Evolutionary conservation across 1,140 invertebrate genomes (phyloP).

Genomic region (Telenomus remus): DNA sequence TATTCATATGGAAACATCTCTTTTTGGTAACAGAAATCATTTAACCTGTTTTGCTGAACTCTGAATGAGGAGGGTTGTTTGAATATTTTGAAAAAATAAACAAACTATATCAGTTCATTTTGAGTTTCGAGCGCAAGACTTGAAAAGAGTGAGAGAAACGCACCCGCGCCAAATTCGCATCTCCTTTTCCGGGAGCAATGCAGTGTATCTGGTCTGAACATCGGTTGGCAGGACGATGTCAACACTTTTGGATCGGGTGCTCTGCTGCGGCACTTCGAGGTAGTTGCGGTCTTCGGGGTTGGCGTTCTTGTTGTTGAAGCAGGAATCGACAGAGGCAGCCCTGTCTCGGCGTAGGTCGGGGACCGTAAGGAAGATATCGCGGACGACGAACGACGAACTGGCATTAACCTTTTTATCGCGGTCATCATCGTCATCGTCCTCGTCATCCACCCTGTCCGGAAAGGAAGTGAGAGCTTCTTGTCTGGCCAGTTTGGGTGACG

Average conservation of each 20-base stretch:
- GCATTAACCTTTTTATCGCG: conserved; percentile 49
- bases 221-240: conserved; percentile 93
- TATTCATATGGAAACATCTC: no score
- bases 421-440: conserved; percentile 70
- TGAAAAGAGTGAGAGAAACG: conserved; percentile 6
- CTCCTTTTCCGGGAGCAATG: conserved; percentile 75
- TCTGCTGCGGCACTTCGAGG: conserved; percentile 81
- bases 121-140: no score
- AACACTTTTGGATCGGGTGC: conserved; percentile 88
- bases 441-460: conserved; percentile 69
- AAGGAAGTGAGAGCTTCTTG: conserved; percentile 83
- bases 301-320: conserved; percentile 84
- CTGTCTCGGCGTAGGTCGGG: conserved; percentile 87
- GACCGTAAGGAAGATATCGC: conserved; percentile 88
- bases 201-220: conserved; percentile 88
- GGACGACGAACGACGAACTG: conserved; percentile 73
- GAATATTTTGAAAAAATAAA: no score
- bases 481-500: conserved; percentile 74
- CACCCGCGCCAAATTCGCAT: conserved; percentile 69
- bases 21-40: no score
- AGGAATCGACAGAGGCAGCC: conserved; percentile 89
- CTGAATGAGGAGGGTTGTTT: no score
- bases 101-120: no score
- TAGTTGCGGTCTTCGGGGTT: conserved; percentile 80
- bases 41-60: no score